phyloP scores from a whole-genome alignment of 64 coral and sea anemone genomes.

The Actinia tenebrosa region DNA sequence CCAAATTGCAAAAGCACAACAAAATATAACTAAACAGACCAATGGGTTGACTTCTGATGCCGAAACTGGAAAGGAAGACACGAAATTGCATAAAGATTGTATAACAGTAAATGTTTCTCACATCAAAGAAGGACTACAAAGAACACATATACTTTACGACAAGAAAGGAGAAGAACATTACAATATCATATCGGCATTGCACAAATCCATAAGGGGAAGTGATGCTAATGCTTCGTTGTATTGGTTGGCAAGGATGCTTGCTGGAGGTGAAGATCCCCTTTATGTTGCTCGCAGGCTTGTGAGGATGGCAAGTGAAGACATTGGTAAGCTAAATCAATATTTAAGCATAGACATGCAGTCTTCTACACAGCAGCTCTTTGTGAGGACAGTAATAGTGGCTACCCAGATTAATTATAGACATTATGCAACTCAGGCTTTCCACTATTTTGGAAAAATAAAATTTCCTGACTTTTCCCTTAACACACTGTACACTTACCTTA shows the following conservation, averaged over 20 bases:
- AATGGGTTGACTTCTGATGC: neutral
- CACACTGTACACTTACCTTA: too few relatives aligned
- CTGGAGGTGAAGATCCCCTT: conserved; percentile 84
- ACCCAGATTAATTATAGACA: too few relatives aligned
- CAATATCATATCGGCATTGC: conserved; percentile 93
- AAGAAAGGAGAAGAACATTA: conserved; percentile 95
- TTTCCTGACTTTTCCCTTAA: too few relatives aligned
- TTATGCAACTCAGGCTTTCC: too few relatives aligned
- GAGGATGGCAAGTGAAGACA: conserved; percentile 96
- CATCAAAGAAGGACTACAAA: conserved; percentile 88
- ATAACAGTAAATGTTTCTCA: conserved; percentile 61
- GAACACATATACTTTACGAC: conserved; percentile 89
- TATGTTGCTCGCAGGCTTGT: conserved; percentile 87
- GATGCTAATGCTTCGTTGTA: conserved; percentile 94
- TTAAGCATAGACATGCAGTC: too few relatives aligned
- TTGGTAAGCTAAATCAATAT: conserved; percentile 43
- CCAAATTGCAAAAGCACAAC: conserved; percentile 47
- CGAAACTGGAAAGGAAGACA: neutral
- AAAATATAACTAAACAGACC: neutral
- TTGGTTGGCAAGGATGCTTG: conserved; percentile 93
- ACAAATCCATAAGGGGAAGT: conserved; percentile 92
- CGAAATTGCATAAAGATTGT: neutral
- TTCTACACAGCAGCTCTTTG: too few relatives aligned
- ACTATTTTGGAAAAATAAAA: too few relatives aligned
- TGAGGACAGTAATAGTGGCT: too few relatives aligned